These are phyloP conservation scores for Drosophila macrospina DNA, from an alignment of 2,888 invertebrate genomes.

Conservation along the genomic window DNA sequence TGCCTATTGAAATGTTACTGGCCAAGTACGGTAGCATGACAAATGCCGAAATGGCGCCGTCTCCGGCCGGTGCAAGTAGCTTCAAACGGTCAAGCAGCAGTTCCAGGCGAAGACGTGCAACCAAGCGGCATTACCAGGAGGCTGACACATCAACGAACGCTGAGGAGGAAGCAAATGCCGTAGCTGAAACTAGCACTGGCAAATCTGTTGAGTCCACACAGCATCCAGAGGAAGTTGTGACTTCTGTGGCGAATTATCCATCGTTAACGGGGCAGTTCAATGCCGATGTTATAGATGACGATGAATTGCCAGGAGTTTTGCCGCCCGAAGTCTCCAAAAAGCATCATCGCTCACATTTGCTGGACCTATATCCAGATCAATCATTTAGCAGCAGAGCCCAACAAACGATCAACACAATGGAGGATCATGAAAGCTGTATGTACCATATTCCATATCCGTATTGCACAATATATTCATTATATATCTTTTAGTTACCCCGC, in stretches of 20 bases:
- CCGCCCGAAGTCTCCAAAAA: slow-evolving; percentile 50
- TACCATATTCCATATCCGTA: neutral
- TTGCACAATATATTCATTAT: neutral
- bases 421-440: slow-evolving; percentile 66
- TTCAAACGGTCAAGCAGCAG: slow-evolving; percentile 37
- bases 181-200: neutral
- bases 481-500: slow-evolving; percentile 59
- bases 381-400: slow-evolving; percentile 50
- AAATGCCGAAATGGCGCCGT: slow-evolving; percentile 56
- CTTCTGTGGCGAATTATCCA: slow-evolving; percentile 2
- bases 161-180: neutral
- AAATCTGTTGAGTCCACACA: neutral
- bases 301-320: slow-evolving; percentile 17
- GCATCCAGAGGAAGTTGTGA: neutral
- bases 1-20: slow-evolving; percentile 96
- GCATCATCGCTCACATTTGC: slow-evolving; percentile 86
- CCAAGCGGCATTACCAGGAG: slow-evolving; percentile 44
- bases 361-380: slow-evolving; percentile 86
- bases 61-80: slow-evolving; percentile 30
- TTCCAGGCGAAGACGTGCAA: slow-evolving; percentile 51
- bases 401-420: slow-evolving; percentile 6
- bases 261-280: neutral
- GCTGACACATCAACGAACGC: slow-evolving; percentile 18
- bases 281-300: slow-evolving; percentile 12
- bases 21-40: slow-evolving; percentile 92